Conservation (phyloP, 2,797 vertebrate species). For the Myoxocephalus aenaeus region DNA sequence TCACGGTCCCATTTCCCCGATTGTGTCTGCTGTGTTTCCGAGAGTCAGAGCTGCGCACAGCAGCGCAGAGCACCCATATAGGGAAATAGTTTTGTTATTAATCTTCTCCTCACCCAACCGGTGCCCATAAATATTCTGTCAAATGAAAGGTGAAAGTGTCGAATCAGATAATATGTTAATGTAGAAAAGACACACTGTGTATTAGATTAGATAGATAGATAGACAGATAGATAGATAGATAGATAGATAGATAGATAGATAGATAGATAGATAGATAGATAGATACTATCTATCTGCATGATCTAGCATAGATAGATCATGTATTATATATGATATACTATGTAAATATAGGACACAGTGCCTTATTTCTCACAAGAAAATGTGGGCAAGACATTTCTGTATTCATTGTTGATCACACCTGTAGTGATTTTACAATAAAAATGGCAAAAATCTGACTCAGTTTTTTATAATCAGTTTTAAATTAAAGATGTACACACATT, state of each 20-base stretch:
- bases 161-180: not conserved
- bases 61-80: not conserved
- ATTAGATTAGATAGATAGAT: too few relatives aligned
- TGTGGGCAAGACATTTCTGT: not conserved
- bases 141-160: too few relatives aligned
- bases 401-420: not conserved
- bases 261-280: too few relatives aligned
- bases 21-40: constrained; percentile 51
- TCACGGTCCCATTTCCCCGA: constrained; percentile 87
- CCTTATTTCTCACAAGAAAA: too few relatives aligned
- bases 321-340: not conserved
- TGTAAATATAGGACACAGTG: not conserved
- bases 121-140: too few relatives aligned
- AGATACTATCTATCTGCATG: too few relatives aligned
- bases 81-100: not conserved
- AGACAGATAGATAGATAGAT: too few relatives aligned
- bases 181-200: not conserved
- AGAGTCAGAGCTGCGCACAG: constrained; percentile 64
- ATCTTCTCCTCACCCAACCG: not conserved
- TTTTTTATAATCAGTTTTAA: too few relatives aligned
- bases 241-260: too few relatives aligned
- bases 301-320: too few relatives aligned
- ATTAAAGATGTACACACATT: not conserved
- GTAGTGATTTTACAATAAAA: not conserved
- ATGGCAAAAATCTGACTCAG: not conserved